Base-by-base conservation (phyloP, 2,888 invertebrate genomes). In the Alloscopus bannaensis region DNA sequence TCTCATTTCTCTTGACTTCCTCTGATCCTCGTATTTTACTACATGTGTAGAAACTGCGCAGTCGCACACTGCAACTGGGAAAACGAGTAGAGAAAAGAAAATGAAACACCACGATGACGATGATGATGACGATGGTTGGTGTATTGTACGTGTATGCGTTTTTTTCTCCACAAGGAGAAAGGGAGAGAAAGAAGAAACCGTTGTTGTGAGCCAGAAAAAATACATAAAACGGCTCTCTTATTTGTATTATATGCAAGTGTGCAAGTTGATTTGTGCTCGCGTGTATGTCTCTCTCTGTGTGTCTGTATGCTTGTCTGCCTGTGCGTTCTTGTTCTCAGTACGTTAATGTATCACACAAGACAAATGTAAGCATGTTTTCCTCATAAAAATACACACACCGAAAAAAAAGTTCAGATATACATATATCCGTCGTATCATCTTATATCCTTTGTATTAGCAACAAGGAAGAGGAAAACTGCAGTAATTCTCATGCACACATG, bases 1-100 rank as follows among this genome's bases (percentile, higher is more conserved):
- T 64, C 73, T 73, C 52, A 24, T 62, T 31, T 72, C 66, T 28
- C 45, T 28, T 26, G 59, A 16, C 45, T 45, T 16, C 36, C 36
- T n/a, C n/a, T n/a, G n/a, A n/a, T n/a, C n/a, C n/a, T n/a, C n/a
- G n/a, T n/a, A n/a, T n/a, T n/a, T n/a, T n/a, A n/a, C n/a, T n/a
- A n/a, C n/a, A n/a, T n/a, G n/a, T n/a, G n/a, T n/a, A n/a, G n/a
- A n/a, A n/a, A n/a, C n/a, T 57, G 75, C 75, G 75, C 75, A 75
- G 64, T 47, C 66, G 57, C 75, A 59, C 26, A 55, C 13, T 24
- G 6, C 4, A 18, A 18, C n/a, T 50, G 20, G n/a, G n/a, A n/a
- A n/a, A n/a, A n/a, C n/a, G n/a, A n/a, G n/a, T n/a, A n/a, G n/a
- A n/a, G n/a, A n/a, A n/a, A n/a, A n/a, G n/a, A n/a, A n/a, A n/a